Percentiles rank a stretch among this genome's conserved stretches.
phyloP scores from a whole-genome alignment of 1,140 invertebrate species.

The Drosophila gunungcola region DNA sequence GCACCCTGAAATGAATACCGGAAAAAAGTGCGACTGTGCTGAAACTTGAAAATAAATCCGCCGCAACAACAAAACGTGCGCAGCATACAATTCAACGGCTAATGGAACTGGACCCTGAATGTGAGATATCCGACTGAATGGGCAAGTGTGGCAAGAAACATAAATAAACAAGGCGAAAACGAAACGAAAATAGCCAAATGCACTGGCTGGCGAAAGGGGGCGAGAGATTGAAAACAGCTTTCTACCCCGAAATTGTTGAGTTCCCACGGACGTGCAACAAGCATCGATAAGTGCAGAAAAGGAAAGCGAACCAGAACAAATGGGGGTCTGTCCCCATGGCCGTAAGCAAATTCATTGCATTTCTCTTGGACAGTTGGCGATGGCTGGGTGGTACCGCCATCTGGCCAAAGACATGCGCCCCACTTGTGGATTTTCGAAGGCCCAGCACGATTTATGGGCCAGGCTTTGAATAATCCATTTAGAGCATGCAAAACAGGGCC shows the following conservation, averaged over 20 bases:
- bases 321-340: conserved; percentile 25
- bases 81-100: conserved; percentile 27
- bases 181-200: conserved; percentile 38
- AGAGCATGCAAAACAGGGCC: conserved; percentile 49
- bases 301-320: background rate
- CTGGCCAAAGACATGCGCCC: conserved; percentile 29
- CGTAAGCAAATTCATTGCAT: conserved; percentile 52
- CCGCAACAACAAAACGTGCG: conserved; percentile 26
- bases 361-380: conserved; percentile 6
- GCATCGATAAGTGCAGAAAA: conserved; percentile 46
- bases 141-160: conserved; percentile 5
- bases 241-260: conserved; percentile 37
- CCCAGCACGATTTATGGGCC: conserved; percentile 38
- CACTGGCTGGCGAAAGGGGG: conserved; percentile 3
- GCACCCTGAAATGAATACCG: conserved; percentile 7
- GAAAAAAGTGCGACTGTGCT: conserved; percentile 5
- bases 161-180: conserved; percentile 41
- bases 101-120: conserved; percentile 31
- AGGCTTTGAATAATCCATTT: conserved; percentile 79
- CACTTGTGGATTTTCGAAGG: conserved; percentile 41
- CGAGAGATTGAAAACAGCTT: conserved; percentile 55
- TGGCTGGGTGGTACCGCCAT: background rate
- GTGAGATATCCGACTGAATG: conserved; percentile 16
- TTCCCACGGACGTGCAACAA: conserved; percentile 50
- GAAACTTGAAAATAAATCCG: conserved; percentile 43